Percentiles rank a stretch among this genome's conserved stretches.
Evolutionary conservation across 2,113 vertebrate species (phyloP).

Genomic region (Phrynocephalus versicolor): DNA sequence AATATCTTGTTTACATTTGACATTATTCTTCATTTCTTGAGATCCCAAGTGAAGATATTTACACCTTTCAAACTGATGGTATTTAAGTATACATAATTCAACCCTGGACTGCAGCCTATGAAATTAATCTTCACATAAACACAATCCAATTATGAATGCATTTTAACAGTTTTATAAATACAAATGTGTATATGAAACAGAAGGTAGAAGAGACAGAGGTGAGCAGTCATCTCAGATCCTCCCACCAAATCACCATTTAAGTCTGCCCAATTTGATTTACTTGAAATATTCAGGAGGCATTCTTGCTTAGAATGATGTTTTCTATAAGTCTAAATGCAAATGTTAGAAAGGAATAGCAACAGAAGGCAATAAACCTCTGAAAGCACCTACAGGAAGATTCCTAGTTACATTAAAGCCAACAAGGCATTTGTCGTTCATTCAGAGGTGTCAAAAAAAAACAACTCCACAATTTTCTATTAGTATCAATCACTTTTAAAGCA

Average conservation of each 20-base stretch:
- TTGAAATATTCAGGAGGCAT: background rate
- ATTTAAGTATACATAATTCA: background rate
- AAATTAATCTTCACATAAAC: constrained; percentile 30
- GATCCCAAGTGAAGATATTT: background rate
- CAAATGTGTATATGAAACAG: background rate
- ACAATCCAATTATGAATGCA: constrained; percentile 15
- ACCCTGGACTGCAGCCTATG: background rate
- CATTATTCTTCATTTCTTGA: background rate
- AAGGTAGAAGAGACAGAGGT: background rate
- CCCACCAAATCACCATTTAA: background rate
- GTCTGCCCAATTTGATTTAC: background rate
- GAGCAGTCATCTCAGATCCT: background rate
- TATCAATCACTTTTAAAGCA: background rate
- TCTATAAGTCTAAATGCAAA: background rate
- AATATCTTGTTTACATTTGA: background rate
- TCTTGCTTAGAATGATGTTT: background rate
- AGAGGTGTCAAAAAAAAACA: background rate
- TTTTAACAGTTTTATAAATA: background rate
- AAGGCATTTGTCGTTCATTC: background rate
- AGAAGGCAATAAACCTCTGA: background rate
- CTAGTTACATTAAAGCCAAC: background rate
- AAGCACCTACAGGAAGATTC: background rate
- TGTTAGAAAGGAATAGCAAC: background rate
- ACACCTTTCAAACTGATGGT: background rate
- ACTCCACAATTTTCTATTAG: background rate